Evolutionary conservation across 2,113 vertebrate species (phyloP).

Genomic region (Mesembrinibis cayennensis): DNA sequence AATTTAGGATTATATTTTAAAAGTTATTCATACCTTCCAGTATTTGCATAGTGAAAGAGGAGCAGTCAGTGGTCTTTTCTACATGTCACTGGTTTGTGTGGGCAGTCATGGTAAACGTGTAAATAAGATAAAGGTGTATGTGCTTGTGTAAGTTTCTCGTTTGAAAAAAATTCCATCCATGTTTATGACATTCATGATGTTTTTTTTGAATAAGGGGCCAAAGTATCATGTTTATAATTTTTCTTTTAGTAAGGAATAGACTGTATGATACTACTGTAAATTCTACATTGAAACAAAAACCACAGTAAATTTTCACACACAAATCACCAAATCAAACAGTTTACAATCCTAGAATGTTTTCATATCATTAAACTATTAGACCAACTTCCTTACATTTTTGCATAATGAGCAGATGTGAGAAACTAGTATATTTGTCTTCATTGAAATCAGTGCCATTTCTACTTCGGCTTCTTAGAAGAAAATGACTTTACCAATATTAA

Average conservation of each 20-base stretch:
- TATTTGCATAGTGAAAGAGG: neutral
- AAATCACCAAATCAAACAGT: neutral
- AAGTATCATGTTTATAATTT: neutral
- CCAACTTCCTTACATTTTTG: neutral
- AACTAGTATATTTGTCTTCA: conserved; percentile 37
- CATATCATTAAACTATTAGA: conserved; percentile 32
- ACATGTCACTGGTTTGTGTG: neutral
- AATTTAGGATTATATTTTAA: neutral
- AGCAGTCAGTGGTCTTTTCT: neutral
- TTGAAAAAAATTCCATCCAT: neutral
- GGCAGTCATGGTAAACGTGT: neutral
- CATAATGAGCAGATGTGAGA: conserved; percentile 44
- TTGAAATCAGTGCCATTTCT: conserved; percentile 34
- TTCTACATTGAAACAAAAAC: neutral
- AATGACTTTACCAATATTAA: conserved; percentile 63
- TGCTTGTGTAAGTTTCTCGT: neutral
- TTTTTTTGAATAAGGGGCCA: neutral
- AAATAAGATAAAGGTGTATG: neutral
- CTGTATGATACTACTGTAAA: neutral
- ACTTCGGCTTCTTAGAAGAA: conserved; percentile 44
- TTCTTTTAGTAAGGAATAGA: neutral
- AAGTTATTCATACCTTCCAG: neutral
- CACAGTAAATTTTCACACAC: neutral
- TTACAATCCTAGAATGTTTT: neutral
- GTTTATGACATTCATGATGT: neutral